These are phyloP conservation scores for Marronus borbonicus DNA, from an alignment of 2,888 invertebrate species.

Conservation along the genomic window DNA sequence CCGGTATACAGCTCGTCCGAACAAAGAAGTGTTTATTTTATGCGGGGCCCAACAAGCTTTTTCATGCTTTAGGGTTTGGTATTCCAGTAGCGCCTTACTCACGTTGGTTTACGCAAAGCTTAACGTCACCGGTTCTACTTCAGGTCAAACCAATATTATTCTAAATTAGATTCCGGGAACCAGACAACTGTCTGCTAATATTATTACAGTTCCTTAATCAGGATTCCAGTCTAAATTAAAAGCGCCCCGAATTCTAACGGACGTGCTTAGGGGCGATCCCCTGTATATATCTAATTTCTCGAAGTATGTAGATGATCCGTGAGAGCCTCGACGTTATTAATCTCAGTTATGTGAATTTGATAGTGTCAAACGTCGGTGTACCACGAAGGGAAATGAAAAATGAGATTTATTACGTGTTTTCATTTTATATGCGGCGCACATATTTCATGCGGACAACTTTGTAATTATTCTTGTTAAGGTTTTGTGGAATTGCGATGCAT, in stretches of 20 bases:
- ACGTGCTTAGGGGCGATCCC: not conserved
- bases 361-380: not conserved
- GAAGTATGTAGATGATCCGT: conserved; percentile 5
- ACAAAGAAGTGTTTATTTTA: conserved; percentile 32
- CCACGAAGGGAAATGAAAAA: conserved; percentile 1
- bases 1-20: not conserved
- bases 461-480: no score
- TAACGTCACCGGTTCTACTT: conserved; percentile 22
- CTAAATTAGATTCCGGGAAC: conserved; percentile 39
- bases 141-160: conserved; percentile 44
- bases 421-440: no score
- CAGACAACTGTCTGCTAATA: conserved; percentile 43
- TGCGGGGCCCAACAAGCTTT: not conserved
- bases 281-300: conserved; percentile 11
- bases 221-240: conserved; percentile 38
- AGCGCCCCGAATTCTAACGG: not conserved
- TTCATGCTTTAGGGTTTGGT: conserved; percentile 3
- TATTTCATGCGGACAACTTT: no score
- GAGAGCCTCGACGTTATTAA: not conserved
- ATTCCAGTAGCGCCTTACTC: conserved; percentile 7
- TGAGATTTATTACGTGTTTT: not conserved
- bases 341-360: conserved; percentile 1
- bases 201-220: conserved; percentile 44
- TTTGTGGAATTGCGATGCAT: no score
- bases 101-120: conserved; percentile 32